Base-by-base conservation (phyloP, 1,140 invertebrate species). In the Leptopilina clavipes region DNA sequence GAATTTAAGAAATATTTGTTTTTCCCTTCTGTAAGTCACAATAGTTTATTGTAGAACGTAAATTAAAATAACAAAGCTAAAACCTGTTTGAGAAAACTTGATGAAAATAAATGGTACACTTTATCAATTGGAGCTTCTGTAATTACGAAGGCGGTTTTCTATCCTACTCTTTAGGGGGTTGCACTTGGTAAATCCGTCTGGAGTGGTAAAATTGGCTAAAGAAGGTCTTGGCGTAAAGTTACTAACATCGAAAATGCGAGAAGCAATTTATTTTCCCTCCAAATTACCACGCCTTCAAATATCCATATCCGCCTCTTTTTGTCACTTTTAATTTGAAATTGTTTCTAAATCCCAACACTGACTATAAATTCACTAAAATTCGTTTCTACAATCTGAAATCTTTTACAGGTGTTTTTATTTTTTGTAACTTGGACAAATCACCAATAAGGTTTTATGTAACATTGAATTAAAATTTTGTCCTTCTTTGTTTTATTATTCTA, bases 201-300 rank as follows among this genome's bases (percentile, higher is more conserved):
- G 17, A 75, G 7, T 72, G n/a, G 71, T 75, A 70, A 70, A 31
- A 75, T 6, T 14, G 0, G 10, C 19, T 43, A 52, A 70, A 14
- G 17, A 54, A 70, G 52, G 48, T 74, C 65, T 44, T 75, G 17
- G 44, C 65, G 56, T 31, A 72, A 78, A 74, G 12, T 70, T 74
- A 70, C 40, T 56, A 31, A 72, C 59, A 48, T 72, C 22, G 9
- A 72, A 74, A 56, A 65, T 54, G 48, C 17, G 18, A 72, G 43
- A 18, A 72, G 59, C 45, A 73, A 72, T 78, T 17, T 19, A 70
- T 78, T 78, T 78, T 73, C 18, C 52, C 59, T n/a, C 12, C 2
- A 52, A 75, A 54, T 56, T 54, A 17, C 77, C 77, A 78, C 77
- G 71, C 77, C 74, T 52, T 22, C 9, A 52, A 72, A 77, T 43